phyloP scores from a whole-genome alignment of 2,113 vertebrate genomes.

The Morone saxatilis region DNA sequence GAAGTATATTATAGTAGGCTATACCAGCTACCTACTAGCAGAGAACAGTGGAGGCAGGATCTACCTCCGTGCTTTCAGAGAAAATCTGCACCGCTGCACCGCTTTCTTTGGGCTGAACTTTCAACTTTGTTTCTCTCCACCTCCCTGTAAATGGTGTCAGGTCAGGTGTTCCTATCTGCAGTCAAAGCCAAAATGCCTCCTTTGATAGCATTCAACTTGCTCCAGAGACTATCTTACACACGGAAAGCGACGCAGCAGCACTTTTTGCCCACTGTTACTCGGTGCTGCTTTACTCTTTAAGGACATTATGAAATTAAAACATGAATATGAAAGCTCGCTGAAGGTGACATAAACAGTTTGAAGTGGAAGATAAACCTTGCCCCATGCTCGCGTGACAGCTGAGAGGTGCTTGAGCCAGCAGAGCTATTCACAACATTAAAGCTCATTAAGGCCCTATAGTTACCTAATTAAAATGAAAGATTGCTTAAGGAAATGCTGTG shows the following conservation, averaged over 20 bases:
- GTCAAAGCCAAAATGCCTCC: neutral
- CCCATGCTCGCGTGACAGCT: conserved; percentile 34
- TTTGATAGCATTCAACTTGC: neutral
- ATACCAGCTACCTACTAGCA: neutral
- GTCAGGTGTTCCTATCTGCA: neutral
- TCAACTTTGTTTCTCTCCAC: neutral
- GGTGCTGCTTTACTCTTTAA: conserved; percentile 28
- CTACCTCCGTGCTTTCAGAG: neutral
- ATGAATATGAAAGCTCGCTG: conserved; percentile 38
- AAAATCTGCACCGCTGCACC: neutral
- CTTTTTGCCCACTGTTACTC: conserved; percentile 12
- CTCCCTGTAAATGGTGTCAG: neutral
- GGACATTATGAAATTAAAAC: conserved; percentile 43
- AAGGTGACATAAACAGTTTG: conserved; percentile 63
- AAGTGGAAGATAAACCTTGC: conserved; percentile 51
- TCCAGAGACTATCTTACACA: neutral
- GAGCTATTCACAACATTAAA: conserved; percentile 55
- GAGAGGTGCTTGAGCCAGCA: conserved; percentile 35
- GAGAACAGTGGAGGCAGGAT: neutral
- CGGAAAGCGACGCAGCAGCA: neutral
- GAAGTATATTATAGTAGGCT: neutral
- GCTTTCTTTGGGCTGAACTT: neutral
- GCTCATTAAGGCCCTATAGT: conserved; percentile 54
- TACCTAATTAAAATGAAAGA: conserved; percentile 58
- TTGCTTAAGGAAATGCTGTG: conserved; percentile 44